A percentile compares a stretch with the other conserved stretches of the same genome.
Evolutionary conservation across 1,140 invertebrate genomes (phyloP).

Genomic region (Pomacea maculata): DNA sequence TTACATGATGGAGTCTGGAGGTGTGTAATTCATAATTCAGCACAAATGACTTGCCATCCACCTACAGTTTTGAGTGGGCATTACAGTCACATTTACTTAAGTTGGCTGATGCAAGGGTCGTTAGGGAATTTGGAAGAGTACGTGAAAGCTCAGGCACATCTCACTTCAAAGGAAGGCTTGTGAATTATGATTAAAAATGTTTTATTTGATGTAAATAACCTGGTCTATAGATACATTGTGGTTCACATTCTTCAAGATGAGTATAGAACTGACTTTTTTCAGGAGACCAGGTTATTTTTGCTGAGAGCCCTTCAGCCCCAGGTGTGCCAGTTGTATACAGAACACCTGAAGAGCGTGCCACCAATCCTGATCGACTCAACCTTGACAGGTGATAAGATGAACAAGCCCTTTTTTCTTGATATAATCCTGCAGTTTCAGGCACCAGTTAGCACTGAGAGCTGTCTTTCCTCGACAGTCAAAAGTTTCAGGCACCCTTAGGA

Average conservation of each 20-base stretch:
- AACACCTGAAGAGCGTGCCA: slow-evolving; percentile 58
- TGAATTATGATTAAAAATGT: no score
- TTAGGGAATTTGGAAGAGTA: not conserved
- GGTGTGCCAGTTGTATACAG: slow-evolving; percentile 63
- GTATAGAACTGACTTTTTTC: slow-evolving; percentile 22
- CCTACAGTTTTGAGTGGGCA: no score
- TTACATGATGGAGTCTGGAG: no score
- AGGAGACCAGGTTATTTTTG: slow-evolving; percentile 64
- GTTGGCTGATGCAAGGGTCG: no score
- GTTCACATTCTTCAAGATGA: no score
- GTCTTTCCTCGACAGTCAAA: not conserved
- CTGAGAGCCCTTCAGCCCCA: slow-evolving; percentile 59
- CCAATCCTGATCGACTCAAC: slow-evolving; percentile 65
- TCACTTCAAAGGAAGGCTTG: no score
- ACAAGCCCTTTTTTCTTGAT: no score
- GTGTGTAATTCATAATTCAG: not conserved
- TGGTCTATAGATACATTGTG: no score
- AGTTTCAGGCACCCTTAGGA: not conserved
- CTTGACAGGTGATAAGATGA: slow-evolving; percentile 56
- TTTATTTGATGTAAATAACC: no score
- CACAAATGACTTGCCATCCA: not conserved
- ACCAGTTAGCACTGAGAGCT: not conserved
- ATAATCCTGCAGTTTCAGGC: not conserved
- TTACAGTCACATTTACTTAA: no score
- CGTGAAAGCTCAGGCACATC: not conserved